Percentiles rank a stretch among this genome's conserved stretches.
phyloP scores from a whole-genome alignment of 2,797 vertebrate species.

The Nannoperca obscura region DNA sequence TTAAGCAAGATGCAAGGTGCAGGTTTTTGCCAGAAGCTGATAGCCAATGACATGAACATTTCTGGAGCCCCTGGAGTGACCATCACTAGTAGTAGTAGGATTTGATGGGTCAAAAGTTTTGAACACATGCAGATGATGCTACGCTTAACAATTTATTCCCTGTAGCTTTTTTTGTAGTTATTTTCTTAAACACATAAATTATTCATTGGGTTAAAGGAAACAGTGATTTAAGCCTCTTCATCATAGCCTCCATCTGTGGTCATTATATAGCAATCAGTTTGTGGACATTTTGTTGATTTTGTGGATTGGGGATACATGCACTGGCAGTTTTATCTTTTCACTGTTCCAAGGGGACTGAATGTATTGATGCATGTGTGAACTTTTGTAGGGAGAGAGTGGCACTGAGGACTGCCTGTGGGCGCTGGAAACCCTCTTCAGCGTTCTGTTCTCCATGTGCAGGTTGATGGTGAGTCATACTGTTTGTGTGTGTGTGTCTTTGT shows the following conservation, averaged over 20 bases:
- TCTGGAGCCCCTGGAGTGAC: background rate
- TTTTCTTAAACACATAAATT: slow-evolving; percentile 1
- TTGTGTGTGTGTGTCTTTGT: slow-evolving; percentile 37
- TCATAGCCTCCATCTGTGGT: slow-evolving; percentile 17
- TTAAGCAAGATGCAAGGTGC: background rate
- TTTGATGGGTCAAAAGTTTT: slow-evolving; percentile 8
- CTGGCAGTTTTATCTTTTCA: slow-evolving; percentile 41
- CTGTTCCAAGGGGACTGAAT: slow-evolving; percentile 40
- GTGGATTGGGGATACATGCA: slow-evolving; percentile 21
- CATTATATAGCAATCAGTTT: slow-evolving; percentile 30
- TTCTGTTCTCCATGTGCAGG: slow-evolving; percentile 96
- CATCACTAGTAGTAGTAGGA: background rate
- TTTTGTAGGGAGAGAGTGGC: slow-evolving; percentile 92
- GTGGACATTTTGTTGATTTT: slow-evolving; percentile 27
- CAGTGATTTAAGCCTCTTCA: slow-evolving; percentile 28
- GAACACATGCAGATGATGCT: background rate
- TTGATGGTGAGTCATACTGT: slow-evolving; percentile 92
- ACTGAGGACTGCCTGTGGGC: slow-evolving; percentile 93
- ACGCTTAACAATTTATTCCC: background rate
- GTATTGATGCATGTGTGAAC: slow-evolving; percentile 53
- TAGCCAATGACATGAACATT: background rate
- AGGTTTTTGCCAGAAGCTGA: background rate
- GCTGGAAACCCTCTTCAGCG: slow-evolving; percentile 96
- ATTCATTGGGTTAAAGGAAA: background rate
- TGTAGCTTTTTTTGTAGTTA: background rate